Evolutionary conservation across 2,113 vertebrate species (phyloP), one percentile per base, ranked within the genome.

Genomic region (Plotosus lineatus): DNA sequence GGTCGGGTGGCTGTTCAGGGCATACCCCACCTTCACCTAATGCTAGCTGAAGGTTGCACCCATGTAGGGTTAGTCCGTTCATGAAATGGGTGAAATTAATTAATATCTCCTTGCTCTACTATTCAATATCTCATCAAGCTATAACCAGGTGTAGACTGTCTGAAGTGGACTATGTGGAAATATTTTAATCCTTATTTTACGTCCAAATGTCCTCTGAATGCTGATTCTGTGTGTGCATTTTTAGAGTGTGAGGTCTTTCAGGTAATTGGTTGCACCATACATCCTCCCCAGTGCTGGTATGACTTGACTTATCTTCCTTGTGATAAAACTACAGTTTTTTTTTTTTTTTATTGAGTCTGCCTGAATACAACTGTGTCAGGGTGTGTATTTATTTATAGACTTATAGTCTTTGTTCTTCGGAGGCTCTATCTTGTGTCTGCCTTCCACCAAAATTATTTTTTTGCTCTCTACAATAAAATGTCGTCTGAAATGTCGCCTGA

Each of bases 311-410:
- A 71, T 44, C 38, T 42, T 68, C 48, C 12, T 23, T 53, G 44
- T 73, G 56, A 31, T 78, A 60, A 76, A 12, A n/a, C 53, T 28
- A 44, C 74, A 44, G 74, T n/a, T 38, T 76, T 76, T 53, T 76
- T 58, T 53, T n/a, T 38, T 76, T 76, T 53, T 76, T 58, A 76
- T 31, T 74, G 50, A 78, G 44, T n/a, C 33, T 69, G 73, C 36
- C 69, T 68, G 75, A 63, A 42, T 65, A 26, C 31, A 61, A 48
- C 42, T 46, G 46, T 51, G 48, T 50, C 2, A 3, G 60, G 17
- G 23, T 78, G 46, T 66, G 31, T 26, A 71, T 17, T 11, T 8
- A n/a, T 48, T 60, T 79, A 38, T n/a, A 63, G 38, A 33, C 31
- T 21, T 66, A 42, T 66, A 66, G 21, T 46, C 23, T 44, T 69